Base-by-base conservation (phyloP, 1,140 invertebrate species). In the Lineus longissimus region DNA sequence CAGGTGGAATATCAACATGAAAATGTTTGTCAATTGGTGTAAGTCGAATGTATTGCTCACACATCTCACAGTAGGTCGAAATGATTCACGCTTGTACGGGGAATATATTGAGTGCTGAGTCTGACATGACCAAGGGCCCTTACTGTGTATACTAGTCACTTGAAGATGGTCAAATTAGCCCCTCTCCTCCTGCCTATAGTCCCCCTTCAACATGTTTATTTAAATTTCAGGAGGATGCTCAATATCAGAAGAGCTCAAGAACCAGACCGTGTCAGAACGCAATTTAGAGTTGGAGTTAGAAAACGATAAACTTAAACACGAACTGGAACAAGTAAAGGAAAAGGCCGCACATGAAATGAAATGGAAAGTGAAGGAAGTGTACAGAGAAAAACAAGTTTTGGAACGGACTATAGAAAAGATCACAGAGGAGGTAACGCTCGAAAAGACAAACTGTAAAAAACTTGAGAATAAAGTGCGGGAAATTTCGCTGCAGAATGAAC, bases 171-270 rank as follows among this genome's bases (percentile, higher is more conserved):
- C n/a, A n/a, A n/a, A n/a, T n/a, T n/a, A n/a, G n/a, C n/a, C n/a
- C n/a, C n/a, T n/a, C n/a, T n/a, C n/a, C n/a, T n/a, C n/a, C n/a
- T n/a, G n/a, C n/a, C n/a, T n/a, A n/a, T n/a, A n/a, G n/a, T n/a
- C n/a, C n/a, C n/a, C n/a, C 15, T 36, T 36, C 33, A 36, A 7
- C 33, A 7, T 36, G 4, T 4, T 36, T 15, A 36, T 36, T 51
- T 51, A 6, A 13, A 19, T 51, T 51, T 51, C 47, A 51, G 47
- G 47, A 51, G 47, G 47, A 51, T 51, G 47, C n/a, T 51, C 47
- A 51, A 23, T 51, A 51, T 51, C 47, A 23, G 47, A 51, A 9
- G 47, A 51, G n/a, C n/a, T 51, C 25, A 19, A 7, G 19, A 51
- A 51, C n/a, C 47, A 51, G 47, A 51, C n/a, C 6, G n/a, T 51